Evolutionary conservation across 2,113 vertebrate genomes (phyloP).

Genomic region (Ptychochromis oligacanthus): DNA sequence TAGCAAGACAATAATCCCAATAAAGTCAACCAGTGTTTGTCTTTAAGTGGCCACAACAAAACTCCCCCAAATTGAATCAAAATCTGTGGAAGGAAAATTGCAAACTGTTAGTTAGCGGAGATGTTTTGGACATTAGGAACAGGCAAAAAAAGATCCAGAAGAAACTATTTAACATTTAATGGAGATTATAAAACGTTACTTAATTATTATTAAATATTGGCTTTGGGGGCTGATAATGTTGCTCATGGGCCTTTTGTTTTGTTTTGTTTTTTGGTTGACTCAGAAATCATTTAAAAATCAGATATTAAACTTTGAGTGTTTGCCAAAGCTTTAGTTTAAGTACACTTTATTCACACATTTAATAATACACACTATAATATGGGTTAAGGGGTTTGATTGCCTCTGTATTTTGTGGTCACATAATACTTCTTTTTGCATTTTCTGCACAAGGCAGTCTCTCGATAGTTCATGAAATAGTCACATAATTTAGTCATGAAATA

Average conservation of each 20-base stretch:
- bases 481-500: no score
- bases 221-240: neutral
- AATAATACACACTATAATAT: no score
- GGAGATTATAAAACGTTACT: neutral
- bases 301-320: neutral
- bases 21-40: neutral
- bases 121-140: neutral
- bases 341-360: no score
- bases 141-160: neutral
- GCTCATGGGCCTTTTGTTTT: neutral
- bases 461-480: no score
- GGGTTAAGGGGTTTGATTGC: no score
- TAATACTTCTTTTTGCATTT: no score
- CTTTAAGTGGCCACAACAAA: neutral
- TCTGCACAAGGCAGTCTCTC: no score
- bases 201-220: neutral
- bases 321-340: neutral
- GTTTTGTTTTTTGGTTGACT: neutral
- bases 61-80: neutral
- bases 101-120: neutral
- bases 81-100: neutral
- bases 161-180: neutral
- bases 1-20: neutral
- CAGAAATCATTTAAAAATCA: no score
- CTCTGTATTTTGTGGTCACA: no score